Base-by-base conservation (phyloP, 1,140 invertebrate genomes). In the Solenopsis invicta region DNA sequence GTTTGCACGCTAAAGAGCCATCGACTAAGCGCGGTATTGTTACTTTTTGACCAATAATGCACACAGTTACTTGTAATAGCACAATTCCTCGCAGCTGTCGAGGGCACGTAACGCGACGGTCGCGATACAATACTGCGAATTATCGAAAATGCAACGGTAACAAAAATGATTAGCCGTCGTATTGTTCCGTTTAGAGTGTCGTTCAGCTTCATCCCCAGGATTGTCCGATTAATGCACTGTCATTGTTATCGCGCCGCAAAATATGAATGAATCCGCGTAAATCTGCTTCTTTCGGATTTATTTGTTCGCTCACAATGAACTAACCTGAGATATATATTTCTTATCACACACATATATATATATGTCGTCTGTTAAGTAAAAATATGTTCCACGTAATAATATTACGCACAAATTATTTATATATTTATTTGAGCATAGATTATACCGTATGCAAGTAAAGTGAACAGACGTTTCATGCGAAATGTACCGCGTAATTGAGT, bases 141-240 rank as follows among this genome's bases (percentile, higher is more conserved):
- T 80, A 90, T 90, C 75, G 88, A 52, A 80, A 84, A 85, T 80
- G 75, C 71, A 88, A 88, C 84, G 85, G 89, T 89, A 90, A 90
- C 80, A 85, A 88, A 90, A 90, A 90, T 87, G 88, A 89, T 90
- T 80, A 78, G 88, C 52, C 21, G 21, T 45, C 18, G 59, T 45
- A 90, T 90, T 90, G 89, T 90, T 75, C 72, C 54, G 37, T 37
- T 37, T 41, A 81, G 69, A 90, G 62, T 54, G 72, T 78, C 82
- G 82, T 90, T 91, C 88, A 88, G 64, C 74, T 82, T 62, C 48
- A 37, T 75, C 75, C 82, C 54, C 85, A 90, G 82, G 29, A 80
- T 74, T 66, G 76, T 90, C 48, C 77, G 76, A 91, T 86, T 88
- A 88, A 86, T 81, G 59, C 52, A 62, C 59, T 75, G 50, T 59